phyloP scores from a whole-genome alignment of 1,140 invertebrate genomes.

The Drosophila simulans region DNA sequence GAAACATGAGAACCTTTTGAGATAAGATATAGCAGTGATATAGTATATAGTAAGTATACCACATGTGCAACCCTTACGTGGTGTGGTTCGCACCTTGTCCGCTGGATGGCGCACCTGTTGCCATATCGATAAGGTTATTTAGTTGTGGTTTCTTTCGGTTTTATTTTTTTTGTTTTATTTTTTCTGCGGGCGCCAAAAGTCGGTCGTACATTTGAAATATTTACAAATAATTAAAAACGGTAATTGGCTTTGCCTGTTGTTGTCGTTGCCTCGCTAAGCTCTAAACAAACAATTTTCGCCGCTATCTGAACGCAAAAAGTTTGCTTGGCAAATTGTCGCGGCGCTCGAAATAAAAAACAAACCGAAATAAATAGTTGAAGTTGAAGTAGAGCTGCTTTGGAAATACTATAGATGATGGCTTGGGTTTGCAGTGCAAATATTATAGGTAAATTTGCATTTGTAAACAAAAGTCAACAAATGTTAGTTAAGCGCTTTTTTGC shows the following conservation, averaged over 20 bases:
- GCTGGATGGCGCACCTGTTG: slow-evolving; percentile 34
- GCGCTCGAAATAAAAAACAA: slow-evolving; percentile 8
- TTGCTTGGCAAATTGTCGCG: slow-evolving; percentile 60
- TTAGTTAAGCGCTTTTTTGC: slow-evolving; percentile 62
- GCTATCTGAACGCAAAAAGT: slow-evolving; percentile 38
- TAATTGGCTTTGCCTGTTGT: slow-evolving; percentile 74
- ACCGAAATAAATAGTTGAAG: slow-evolving; percentile 10
- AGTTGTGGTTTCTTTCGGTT: background rate
- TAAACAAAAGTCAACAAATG: slow-evolving; percentile 60
- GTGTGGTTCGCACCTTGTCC: slow-evolving; percentile 21
- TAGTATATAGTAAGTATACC: background rate
- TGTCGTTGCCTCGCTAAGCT: slow-evolving; percentile 11
- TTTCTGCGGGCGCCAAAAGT: slow-evolving; percentile 33
- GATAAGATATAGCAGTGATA: slow-evolving; percentile 56
- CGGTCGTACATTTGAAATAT: slow-evolving; percentile 53
- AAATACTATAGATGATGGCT: slow-evolving; percentile 30
- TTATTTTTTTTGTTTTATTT: slow-evolving; percentile 8
- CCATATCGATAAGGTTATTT: slow-evolving; percentile 43
- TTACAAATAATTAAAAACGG: slow-evolving; percentile 71
- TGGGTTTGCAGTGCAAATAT: slow-evolving; percentile 47
- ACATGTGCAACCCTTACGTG: slow-evolving; percentile 13
- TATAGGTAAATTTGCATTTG: slow-evolving; percentile 61
- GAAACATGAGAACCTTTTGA: slow-evolving; percentile 39
- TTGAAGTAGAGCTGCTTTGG: slow-evolving; percentile 15
- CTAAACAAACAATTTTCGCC: slow-evolving; percentile 40